These are phyloP conservation scores for Anguilla marmorata DNA, from an alignment of 2,797 vertebrate genomes.

Conservation along the genomic window DNA sequence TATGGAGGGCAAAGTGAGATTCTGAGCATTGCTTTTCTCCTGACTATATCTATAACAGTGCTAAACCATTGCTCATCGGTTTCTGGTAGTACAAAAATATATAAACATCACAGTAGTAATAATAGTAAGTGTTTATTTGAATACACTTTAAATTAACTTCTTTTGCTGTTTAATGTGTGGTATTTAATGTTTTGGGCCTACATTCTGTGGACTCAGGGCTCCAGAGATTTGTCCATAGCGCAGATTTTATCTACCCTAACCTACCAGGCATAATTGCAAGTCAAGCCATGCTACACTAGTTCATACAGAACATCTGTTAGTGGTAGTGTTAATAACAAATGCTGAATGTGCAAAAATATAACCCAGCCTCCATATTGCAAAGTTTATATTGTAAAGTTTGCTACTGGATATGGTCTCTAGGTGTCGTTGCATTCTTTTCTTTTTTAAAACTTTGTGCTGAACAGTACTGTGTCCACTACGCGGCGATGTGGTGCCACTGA, in stretches of 20 bases:
- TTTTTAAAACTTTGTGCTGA: neutral
- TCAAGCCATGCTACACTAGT: neutral
- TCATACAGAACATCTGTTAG: neutral
- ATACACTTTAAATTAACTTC: neutral
- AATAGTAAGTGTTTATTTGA: neutral
- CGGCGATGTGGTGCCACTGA: neutral
- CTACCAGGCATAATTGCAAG: neutral
- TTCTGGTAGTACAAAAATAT: neutral
- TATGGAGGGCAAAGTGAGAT: neutral
- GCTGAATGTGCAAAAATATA: neutral
- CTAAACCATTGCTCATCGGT: neutral
- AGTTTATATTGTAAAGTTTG: neutral
- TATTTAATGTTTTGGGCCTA: neutral
- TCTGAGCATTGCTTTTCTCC: neutral
- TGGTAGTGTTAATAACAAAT: neutral
- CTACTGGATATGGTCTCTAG: neutral
- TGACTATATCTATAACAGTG: neutral
- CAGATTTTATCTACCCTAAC: neutral
- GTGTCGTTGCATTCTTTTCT: neutral
- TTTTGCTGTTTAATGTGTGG: neutral
- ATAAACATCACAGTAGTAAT: neutral
- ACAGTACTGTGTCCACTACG: constrained; percentile 3
- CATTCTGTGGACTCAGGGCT: neutral
- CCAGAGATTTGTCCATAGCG: neutral
- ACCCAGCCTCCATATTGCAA: neutral